A percentile compares a stretch with the other conserved stretches of the same genome.
Evolutionary conservation across 2,797 vertebrate species (phyloP).

Genomic region (Cryptoblepharus egeriae): DNA sequence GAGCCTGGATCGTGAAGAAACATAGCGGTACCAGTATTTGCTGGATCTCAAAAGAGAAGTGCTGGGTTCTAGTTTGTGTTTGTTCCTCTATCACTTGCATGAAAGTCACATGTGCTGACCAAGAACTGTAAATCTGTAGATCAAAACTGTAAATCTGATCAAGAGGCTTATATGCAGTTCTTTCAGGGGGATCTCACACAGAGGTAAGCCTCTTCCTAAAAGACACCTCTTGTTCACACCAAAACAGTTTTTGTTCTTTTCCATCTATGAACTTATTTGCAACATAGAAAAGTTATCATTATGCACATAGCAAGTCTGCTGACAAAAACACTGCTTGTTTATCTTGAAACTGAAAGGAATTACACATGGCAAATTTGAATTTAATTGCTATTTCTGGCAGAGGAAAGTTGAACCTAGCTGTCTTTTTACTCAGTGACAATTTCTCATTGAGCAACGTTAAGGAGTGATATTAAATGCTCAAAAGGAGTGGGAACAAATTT

Average conservation of each 20-base stretch:
- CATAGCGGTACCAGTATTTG: background rate
- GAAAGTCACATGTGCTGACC: background rate
- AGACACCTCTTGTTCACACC: background rate
- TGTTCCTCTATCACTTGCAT: background rate
- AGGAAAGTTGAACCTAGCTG: constrained; percentile 42
- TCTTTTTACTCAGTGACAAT: constrained; percentile 43
- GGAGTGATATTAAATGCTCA: constrained; percentile 47
- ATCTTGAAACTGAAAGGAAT: constrained; percentile 34
- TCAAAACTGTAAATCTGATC: background rate
- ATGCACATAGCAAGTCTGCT: constrained; percentile 51
- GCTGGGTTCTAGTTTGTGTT: too few species aligned
- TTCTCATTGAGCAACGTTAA: constrained; percentile 40
- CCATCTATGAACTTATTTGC: constrained; percentile 22
- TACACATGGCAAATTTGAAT: constrained; percentile 43
- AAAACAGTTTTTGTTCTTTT: constrained; percentile 34
- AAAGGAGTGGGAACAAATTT: constrained; percentile 47
- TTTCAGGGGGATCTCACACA: background rate
- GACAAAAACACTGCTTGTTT: constrained; percentile 52
- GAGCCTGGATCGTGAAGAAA: background rate
- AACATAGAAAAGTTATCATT: constrained; percentile 39
- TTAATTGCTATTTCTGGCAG: constrained; percentile 40
- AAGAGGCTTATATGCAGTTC: background rate
- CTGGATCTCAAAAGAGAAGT: background rate
- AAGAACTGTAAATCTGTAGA: too few species aligned
- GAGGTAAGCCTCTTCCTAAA: background rate